phyloP scores from a whole-genome alignment of 1,140 invertebrate genomes.

The Uloborus diversus region DNA sequence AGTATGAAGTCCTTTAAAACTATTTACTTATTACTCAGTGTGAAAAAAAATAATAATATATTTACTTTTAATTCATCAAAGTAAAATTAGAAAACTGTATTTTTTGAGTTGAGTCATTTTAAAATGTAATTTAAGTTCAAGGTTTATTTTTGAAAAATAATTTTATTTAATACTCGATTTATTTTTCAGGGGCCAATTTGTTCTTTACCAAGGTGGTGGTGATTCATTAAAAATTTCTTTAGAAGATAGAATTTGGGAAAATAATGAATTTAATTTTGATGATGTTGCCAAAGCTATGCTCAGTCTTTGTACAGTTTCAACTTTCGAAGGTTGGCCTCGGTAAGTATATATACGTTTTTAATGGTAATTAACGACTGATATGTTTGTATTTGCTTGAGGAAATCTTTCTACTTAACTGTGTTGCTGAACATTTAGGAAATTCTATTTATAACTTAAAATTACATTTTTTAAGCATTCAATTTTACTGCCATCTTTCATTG shows the following conservation, averaged over 20 bases:
- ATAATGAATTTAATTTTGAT: slow-evolving; percentile 96
- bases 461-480: neutral
- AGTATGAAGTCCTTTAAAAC: too few relatives aligned
- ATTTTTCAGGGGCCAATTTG: slow-evolving; percentile 79
- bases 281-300: slow-evolving; percentile 98
- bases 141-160: too few relatives aligned
- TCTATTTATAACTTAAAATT: neutral
- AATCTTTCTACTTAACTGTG: neutral
- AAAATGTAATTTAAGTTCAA: too few relatives aligned
- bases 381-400: neutral
- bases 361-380: neutral
- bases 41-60: too few relatives aligned
- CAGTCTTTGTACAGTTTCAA: slow-evolving; percentile 98
- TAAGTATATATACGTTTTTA: slow-evolving; percentile 68
- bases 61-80: too few relatives aligned
- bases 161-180: too few relatives aligned
- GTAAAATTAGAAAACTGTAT: too few relatives aligned
- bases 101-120: too few relatives aligned
- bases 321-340: slow-evolving; percentile 99
- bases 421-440: neutral
- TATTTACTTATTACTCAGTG: too few relatives aligned
- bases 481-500: too few relatives aligned
- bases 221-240: slow-evolving; percentile 84
- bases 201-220: slow-evolving; percentile 82
- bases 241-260: slow-evolving; percentile 81